These are phyloP conservation scores for Calliopsis andreniformis DNA, from an alignment of 1,140 invertebrate species.

Conservation along the genomic window DNA sequence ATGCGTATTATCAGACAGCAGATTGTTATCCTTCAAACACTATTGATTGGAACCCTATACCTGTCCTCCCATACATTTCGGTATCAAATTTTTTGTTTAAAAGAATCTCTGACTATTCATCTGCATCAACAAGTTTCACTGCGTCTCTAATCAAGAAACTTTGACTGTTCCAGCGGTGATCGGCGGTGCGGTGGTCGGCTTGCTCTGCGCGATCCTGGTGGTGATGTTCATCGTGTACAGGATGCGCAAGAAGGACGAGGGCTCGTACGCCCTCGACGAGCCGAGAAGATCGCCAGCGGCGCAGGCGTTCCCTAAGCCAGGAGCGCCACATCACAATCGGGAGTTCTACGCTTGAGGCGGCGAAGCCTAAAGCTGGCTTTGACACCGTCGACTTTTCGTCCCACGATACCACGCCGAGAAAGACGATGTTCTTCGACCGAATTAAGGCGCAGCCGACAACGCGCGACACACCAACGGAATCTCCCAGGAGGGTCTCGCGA, in stretches of 20 bases:
- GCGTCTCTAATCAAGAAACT: no score
- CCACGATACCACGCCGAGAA: conserved; percentile 59
- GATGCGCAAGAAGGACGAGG: conserved; percentile 99
- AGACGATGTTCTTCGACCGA: conserved; percentile 48
- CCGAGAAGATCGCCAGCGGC: conserved; percentile 95
- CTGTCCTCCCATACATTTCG: no score
- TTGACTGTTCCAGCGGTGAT: conserved; percentile 91
- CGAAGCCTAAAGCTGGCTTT: conserved; percentile 40
- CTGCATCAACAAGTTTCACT: no score
- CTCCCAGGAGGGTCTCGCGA: conserved; percentile 41
- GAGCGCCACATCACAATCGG: conserved; percentile 90
- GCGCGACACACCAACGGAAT: conserved; percentile 35
- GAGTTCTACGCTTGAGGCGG: conserved; percentile 96
- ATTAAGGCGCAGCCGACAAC: conserved; percentile 53
- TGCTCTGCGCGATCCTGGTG: conserved; percentile 98
- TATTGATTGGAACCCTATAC: no score
- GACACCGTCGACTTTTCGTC: conserved; percentile 63
- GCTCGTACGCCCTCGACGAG: conserved; percentile 98
- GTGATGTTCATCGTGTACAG: conserved; percentile 99
- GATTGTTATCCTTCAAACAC: no score
- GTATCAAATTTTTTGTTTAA: no score
- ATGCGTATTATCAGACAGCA: no score
- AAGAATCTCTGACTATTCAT: no score
- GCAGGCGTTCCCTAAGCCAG: conserved; percentile 92
- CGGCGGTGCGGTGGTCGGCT: conserved; percentile 97